A percentile compares a stretch with the other conserved stretches of the same genome.
Conservation (phyloP, 2,888 invertebrate genomes). For the Pardosa pseudoannulata region DNA sequence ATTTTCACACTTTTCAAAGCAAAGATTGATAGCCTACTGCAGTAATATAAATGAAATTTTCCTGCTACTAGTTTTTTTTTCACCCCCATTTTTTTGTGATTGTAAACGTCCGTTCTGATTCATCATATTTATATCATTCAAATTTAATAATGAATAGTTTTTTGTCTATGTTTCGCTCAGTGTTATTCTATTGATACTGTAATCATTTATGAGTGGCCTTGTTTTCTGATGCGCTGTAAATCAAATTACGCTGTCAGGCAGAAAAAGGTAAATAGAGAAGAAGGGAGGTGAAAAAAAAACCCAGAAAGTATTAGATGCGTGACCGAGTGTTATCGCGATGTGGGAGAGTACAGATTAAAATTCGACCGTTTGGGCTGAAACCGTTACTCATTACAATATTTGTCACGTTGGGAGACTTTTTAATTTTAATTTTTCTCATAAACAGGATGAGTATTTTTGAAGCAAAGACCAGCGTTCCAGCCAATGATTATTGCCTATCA, state of each 20-base stretch:
- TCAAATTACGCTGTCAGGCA: slow-evolving; percentile 3
- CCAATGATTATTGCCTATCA: too few species aligned
- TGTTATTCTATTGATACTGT: background rate
- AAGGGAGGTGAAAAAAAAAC: background rate
- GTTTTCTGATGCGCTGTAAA: background rate
- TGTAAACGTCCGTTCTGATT: background rate
- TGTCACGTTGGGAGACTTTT: background rate
- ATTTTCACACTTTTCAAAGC: too few species aligned
- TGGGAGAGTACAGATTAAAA: background rate
- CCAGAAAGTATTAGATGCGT: background rate
- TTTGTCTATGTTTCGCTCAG: background rate
- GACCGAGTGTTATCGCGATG: background rate
- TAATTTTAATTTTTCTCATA: too few species aligned
- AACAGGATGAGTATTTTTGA: too few species aligned
- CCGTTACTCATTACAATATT: background rate
- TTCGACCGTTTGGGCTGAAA: background rate
- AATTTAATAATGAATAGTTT: background rate
- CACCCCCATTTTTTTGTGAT: too few species aligned
- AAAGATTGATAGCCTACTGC: too few species aligned
- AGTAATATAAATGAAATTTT: too few species aligned
- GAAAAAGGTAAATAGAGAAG: background rate
- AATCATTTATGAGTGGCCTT: background rate
- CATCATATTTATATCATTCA: background rate
- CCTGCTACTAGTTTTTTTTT: background rate
- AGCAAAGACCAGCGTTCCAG: too few species aligned